Conservation (phyloP, 2,888 invertebrate genomes). For the Boloria selene region DNA sequence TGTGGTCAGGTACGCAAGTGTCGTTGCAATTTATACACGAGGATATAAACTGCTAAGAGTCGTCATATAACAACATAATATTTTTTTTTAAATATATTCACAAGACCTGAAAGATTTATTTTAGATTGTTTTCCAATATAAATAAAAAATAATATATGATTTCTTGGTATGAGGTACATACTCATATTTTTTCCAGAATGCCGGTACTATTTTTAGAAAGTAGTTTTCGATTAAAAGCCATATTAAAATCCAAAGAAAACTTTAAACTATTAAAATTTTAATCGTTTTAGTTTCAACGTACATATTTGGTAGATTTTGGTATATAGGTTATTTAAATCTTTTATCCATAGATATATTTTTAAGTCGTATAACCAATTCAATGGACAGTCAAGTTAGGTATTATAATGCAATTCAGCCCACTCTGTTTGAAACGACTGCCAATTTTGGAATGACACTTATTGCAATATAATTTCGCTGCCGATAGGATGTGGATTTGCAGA, state of each 20-base stretch:
- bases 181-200: too few relatives aligned
- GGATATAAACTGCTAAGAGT: slow-evolving; percentile 2
- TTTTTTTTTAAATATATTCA: too few relatives aligned
- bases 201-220: too few relatives aligned
- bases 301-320: neutral
- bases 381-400: slow-evolving; percentile 1
- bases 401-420: slow-evolving; percentile 24
- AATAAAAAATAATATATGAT: too few relatives aligned
- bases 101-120: too few relatives aligned
- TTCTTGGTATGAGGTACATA: too few relatives aligned
- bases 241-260: too few relatives aligned
- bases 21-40: slow-evolving; percentile 23
- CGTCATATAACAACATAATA: neutral
- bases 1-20: slow-evolving; percentile 31
- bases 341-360: neutral
- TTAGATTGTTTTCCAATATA: too few relatives aligned
- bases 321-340: neutral
- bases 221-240: too few relatives aligned
- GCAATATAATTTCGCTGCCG: slow-evolving; percentile 16
- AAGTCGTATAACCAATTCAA: neutral
- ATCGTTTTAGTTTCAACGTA: too few relatives aligned
- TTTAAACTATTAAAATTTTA: too few relatives aligned
- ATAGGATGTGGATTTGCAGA: slow-evolving; percentile 14
- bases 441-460: slow-evolving; percentile 22
- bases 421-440: slow-evolving; percentile 18